Evolutionary conservation across 2,888 invertebrate genomes (phyloP).

Genomic region (Embidobia sp.): DNA sequence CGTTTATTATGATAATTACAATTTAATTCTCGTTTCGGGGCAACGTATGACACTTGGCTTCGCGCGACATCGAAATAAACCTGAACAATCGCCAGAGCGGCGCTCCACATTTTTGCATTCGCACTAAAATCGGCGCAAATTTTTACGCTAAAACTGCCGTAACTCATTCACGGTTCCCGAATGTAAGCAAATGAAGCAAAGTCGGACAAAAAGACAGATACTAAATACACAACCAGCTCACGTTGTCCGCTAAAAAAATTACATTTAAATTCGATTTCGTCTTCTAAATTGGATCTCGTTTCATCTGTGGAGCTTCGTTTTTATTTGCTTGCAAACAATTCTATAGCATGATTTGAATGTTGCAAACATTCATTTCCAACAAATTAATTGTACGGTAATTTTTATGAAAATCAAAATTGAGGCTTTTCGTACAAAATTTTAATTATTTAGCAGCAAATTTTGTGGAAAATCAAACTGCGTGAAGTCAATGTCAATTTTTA

Average conservation of each 20-base stretch:
- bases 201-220: constrained; percentile 36
- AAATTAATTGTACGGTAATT: too few species aligned
- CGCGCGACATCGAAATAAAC: not conserved
- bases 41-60: constrained; percentile 10
- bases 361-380: too few species aligned
- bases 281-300: too few species aligned
- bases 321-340: too few species aligned
- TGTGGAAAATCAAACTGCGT: too few species aligned
- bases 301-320: too few species aligned
- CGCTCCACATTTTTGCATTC: constrained; percentile 36
- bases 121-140: constrained; percentile 34
- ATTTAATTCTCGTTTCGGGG: constrained; percentile 13
- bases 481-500: too few species aligned
- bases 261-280: too few species aligned
- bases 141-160: constrained; percentile 24
- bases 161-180: constrained; percentile 30
- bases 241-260: constrained; percentile 25
- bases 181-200: constrained; percentile 51
- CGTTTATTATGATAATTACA: constrained; percentile 52
- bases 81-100: constrained; percentile 8
- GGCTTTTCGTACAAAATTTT: too few species aligned
- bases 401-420: too few species aligned
- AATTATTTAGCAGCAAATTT: too few species aligned
- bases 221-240: constrained; percentile 15
- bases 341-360: too few species aligned